Percentiles rank a stretch among this genome's conserved stretches.
These are phyloP conservation scores for Lasiurus borealis DNA, from an alignment of 2,113 vertebrate species.

Conservation along the genomic window DNA sequence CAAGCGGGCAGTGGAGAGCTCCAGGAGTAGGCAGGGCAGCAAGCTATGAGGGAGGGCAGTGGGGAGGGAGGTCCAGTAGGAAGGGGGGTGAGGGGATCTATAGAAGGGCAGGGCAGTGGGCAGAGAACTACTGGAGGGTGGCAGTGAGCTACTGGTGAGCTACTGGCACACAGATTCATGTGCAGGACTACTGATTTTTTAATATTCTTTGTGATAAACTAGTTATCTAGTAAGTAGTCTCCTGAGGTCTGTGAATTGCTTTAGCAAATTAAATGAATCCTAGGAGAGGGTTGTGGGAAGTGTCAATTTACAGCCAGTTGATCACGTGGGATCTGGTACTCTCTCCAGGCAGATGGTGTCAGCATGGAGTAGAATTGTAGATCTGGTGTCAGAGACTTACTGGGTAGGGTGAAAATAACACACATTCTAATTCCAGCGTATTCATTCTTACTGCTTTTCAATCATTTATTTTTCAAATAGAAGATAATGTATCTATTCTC, in stretches of 20 bases:
- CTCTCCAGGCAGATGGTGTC: background rate
- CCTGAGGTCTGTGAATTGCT: background rate
- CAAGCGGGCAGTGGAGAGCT: too few species aligned
- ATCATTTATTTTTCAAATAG: background rate
- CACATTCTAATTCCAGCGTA: background rate
- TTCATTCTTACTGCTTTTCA: background rate
- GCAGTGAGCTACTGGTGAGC: too few species aligned
- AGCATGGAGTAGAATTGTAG: background rate
- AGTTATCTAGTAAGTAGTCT: too few species aligned
- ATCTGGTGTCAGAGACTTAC: background rate
- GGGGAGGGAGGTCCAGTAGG: too few species aligned
- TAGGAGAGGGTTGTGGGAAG: background rate
- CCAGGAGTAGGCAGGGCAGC: too few species aligned
- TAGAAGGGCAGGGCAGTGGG: too few species aligned
- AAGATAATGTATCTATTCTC: background rate
- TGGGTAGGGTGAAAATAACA: background rate
- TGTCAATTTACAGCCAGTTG: background rate
- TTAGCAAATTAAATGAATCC: background rate
- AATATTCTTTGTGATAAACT: background rate
- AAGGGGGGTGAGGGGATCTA: too few species aligned
- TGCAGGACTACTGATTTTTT: background rate
- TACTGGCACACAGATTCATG: too few species aligned
- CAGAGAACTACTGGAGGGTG: too few species aligned
- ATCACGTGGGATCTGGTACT: background rate
- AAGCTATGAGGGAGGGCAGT: too few species aligned